Evolutionary conservation across 1,140 invertebrate genomes (phyloP), one percentile per base, ranked within the genome.

Genomic region (Heliconius nattereri): DNA sequence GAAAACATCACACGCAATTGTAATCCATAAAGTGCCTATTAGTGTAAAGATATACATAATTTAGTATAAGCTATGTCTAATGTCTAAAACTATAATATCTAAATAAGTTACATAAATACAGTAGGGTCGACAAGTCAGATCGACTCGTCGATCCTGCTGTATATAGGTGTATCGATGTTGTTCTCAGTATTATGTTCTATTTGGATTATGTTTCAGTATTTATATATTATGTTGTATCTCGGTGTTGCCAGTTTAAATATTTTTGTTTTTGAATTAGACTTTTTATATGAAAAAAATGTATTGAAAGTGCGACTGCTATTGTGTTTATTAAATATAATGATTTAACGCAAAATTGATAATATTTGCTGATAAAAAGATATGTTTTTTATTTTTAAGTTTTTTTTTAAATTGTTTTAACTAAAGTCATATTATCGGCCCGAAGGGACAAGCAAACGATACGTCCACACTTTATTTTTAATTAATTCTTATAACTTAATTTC

Each of bases 21-120:
- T 71, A 86, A 89, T 89, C 92, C 91, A 91, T 85, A 83, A 93
- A 93, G 92, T 93, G 92, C 92, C 92, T 93, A 92, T 81, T 92
- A 92, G 89, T 88, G 85, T 90, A 89, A 86, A 82, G 88, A 85
- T 85, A 85, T 86, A 85, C 80, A 83, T 87, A 85, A 82, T 78
- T 76, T 85, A 84, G 74, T 75, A 29, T 78, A 74, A 81, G 75
- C 71, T 83, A 81, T 81, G 80, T 85, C 57, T 66, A 87, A 76
- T 52, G 19, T 52, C 75, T 86, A 81, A 81, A 82, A n/a, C 23
- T 57, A 57, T 45, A 45, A 45, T 57, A n/a, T 57, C 49, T 52
- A 52, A 20, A 52, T 52, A 52, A 23, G 7, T 57, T 57, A 57
- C 54, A 57, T 20, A 57, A 57, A 9, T 52, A 52, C 49, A 52